Base-by-base conservation (phyloP, 1,140 invertebrate species). In the Homarus americanus region DNA sequence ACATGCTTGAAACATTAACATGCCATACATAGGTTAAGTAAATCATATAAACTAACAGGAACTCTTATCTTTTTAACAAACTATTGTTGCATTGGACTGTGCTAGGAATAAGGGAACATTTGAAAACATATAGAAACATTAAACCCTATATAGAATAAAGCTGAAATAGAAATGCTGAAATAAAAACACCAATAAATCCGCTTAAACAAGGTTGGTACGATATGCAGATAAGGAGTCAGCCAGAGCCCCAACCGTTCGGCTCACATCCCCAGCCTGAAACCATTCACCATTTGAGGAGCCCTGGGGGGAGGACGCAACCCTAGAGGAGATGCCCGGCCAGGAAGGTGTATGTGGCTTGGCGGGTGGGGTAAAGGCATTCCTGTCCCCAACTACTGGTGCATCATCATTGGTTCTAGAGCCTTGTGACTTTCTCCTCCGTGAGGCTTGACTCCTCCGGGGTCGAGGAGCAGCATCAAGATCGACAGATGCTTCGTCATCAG, bases 1-100 rank as follows among this genome's bases (percentile, higher is more conserved):
- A 79, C 86, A 87, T 87, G 86, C 86, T 87, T 78, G 49, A 87
- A 79, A 87, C 86, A 87, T 69, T 79, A 78, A 87, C 86, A 87
- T 87, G 86, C 86, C 53, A 58, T 40, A 78, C 20, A 80, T 87
- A 87, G 78, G 86, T 79, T 83, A 38, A 69, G 40, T 83, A 83
- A 69, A 83, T 83, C 34, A 83, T 83, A 69, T 36, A 41, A 53
- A 83, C 63, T 83, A 83, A 83, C 53, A 66, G 38, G 82, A 83
- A 66, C 82, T 66, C 32, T 63, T 83, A n/a, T 82, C 41, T 58
- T 20, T 40, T 83, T 53, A 69, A 83, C 38, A 83, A 83, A 83
- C 63, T 41, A 28, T 63, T 36, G n/a, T 63, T 83, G 82, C 63
- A 83, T 28, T 83, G 63, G 80, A 69, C 34, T 83, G 82, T 83